Conservation (phyloP, 37 sponge, comb jelly and placozoan genomes). For the Cliona cf. orientalis region DNA sequence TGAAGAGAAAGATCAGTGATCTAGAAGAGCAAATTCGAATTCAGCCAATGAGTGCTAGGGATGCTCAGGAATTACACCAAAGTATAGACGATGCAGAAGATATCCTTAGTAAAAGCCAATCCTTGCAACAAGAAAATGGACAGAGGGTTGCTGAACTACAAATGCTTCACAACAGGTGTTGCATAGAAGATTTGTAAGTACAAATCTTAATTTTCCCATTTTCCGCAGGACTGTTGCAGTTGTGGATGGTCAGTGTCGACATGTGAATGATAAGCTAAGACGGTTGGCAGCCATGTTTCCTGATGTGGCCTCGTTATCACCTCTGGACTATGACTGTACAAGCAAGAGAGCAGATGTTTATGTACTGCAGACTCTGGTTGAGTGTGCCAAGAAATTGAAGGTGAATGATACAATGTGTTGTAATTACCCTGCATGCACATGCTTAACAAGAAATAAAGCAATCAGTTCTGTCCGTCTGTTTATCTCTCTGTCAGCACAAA, state of each 20-base stretch:
- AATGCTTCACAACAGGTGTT: conserved; percentile 68
- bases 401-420: conserved; percentile 12
- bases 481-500: too few species aligned
- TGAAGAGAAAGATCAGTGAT: conserved; percentile 40
- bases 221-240: conserved; percentile 26
- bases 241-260: conserved; percentile 34
- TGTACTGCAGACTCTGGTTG: conserved; percentile 46
- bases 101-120: conserved; percentile 19
- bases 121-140: conserved; percentile 1
- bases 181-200: neutral
- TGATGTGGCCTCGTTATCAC: conserved; percentile 42
- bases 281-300: conserved; percentile 48
- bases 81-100: conserved; percentile 24
- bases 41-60: conserved; percentile 80
- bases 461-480: too few species aligned
- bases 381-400: conserved; percentile 35
- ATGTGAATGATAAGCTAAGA: conserved; percentile 60
- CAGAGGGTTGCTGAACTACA: conserved; percentile 50
- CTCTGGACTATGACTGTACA: conserved; percentile 58
- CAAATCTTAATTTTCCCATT: neutral
- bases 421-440: neutral
- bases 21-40: conserved; percentile 59
- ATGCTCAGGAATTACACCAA: conserved; percentile 49
- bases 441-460: too few species aligned
- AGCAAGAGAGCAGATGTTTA: conserved; percentile 52